Evolutionary conservation across 2,888 invertebrate species (phyloP), one percentile per base, ranked within the genome.

Genomic region (Cremastobaeus sp.): DNA sequence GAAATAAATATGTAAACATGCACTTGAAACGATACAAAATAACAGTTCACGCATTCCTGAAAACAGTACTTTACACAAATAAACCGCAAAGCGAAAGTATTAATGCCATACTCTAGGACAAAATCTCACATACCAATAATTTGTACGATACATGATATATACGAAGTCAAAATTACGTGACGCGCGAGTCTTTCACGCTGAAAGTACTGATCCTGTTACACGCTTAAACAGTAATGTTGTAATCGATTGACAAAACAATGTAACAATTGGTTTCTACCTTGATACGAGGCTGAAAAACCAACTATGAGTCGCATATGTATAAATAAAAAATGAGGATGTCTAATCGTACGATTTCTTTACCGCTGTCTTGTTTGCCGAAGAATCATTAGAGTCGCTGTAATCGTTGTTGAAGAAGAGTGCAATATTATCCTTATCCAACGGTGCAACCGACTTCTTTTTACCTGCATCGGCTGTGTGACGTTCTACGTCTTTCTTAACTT

Each of bases 371-470:
- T 65, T 65, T 2, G 50, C 21, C n/a, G 48, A 43, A 18, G 45
- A 11, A 9, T 73, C 83, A 20, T 47, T 80, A 12, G 78, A 39
- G 3, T 83, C 83, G 2, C 79, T 78, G 69, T 81, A 81, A 18
- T 78, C 77, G 55, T 81, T 80, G 50, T 85, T 78, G 68, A 82
- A 84, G 75, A 84, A 86, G 2, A 87, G 74, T 20, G 84, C 86
- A n/a, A 86, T 77, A 12, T 79, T 72, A 8, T 81, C 81, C 6
- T 80, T 78, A 15, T 75, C 62, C 17, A 76, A 64, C 2, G 74
- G 50, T n/a, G 71, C 52, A 9, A 48, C 14, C 0, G 77, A 48
- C 39, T 70, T 62, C 47, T 73, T 57, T 12, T 47, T 43, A 8
- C 15, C 54, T 11, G 57, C 34, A 37, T 59, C 52, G 30, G 28